Base-by-base conservation (phyloP, 1,140 invertebrate species). In the Drosophila mayri region DNA sequence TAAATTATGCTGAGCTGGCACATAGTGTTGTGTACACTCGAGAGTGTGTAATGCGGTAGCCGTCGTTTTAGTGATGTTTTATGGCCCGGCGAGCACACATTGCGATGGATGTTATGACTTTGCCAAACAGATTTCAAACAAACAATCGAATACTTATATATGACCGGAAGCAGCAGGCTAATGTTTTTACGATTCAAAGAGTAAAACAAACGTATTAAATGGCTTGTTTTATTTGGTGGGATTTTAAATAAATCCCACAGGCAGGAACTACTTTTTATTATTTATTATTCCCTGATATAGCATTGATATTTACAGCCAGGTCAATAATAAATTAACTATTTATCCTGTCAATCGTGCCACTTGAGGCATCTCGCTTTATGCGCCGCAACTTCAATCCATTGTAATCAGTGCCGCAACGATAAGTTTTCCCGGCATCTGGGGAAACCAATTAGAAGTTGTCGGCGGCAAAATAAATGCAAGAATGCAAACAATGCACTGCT, bases 381-480 rank as follows among this genome's bases (percentile, higher is more conserved):
- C n/a, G 28, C 28, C 44, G 37, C 14, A 28, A 25, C 44, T 65
- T 41, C 44, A 65, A 66, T 71, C 54, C 30, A 41, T 57, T 70
- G 47, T 55, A 71, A 71, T 71, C 65, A 57, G 65, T 44, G 22
- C 22, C 20, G 6, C 11, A 7, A n/a, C 20, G 58, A 63, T 74
- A 74, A 52, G 49, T 22, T 50, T 50, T 76, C 22, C 52, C 37
- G 32, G 32, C 30, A 44, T 4, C 22, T 35, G 46, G 52, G 57
- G 22, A 46, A 86, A 83, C 63, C 86, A 81, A 86, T 86, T 86
- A 76, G 79, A 73, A 83, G 62, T 75, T 85, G 75, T 85, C 68
- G 54, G 73, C 61, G 81, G 62, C 52, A 68, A 76, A 76, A 75
- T 85, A 74, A 74, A 80, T 62, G 71, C 55, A 57, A 35, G 82